Evolutionary conservation across 2,797 vertebrate species (phyloP).

Genomic region (Eutrigla gurnardus): DNA sequence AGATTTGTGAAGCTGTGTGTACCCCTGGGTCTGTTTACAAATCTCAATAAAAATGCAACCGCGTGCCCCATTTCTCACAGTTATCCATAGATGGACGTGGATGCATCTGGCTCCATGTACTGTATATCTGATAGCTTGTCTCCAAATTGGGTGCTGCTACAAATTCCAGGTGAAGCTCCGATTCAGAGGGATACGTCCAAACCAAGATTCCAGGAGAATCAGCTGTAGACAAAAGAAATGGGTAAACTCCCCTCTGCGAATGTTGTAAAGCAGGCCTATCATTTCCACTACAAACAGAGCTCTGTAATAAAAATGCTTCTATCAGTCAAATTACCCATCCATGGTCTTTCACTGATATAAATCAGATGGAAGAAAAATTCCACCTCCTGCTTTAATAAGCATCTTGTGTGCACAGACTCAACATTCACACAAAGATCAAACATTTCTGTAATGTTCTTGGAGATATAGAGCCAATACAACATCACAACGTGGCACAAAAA

Average conservation of each 20-base stretch:
- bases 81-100: neutral
- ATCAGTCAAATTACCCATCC: conserved; percentile 79
- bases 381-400: conserved; percentile 80
- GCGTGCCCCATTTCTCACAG: neutral
- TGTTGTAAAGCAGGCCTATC: conserved; percentile 71
- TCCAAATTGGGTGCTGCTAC: conserved; percentile 32
- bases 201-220: conserved; percentile 77
- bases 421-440: conserved; percentile 77
- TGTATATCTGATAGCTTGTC: conserved; percentile 52
- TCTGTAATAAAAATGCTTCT: conserved; percentile 81
- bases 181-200: conserved; percentile 60
- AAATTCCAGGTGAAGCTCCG: conserved; percentile 66
- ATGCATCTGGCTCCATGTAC: conserved; percentile 43
- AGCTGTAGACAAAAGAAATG: conserved; percentile 68
- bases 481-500: conserved; percentile 71
- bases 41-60: neutral
- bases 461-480: conserved; percentile 67
- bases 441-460: conserved; percentile 77
- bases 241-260: conserved; percentile 72
- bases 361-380: conserved; percentile 84
- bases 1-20: neutral
- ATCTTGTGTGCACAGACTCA: conserved; percentile 68
- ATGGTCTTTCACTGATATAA: conserved; percentile 83
- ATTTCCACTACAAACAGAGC: conserved; percentile 73
- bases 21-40: neutral